phyloP scores from a whole-genome alignment of 1,140 invertebrate species.

The Araneus ventricosus region DNA sequence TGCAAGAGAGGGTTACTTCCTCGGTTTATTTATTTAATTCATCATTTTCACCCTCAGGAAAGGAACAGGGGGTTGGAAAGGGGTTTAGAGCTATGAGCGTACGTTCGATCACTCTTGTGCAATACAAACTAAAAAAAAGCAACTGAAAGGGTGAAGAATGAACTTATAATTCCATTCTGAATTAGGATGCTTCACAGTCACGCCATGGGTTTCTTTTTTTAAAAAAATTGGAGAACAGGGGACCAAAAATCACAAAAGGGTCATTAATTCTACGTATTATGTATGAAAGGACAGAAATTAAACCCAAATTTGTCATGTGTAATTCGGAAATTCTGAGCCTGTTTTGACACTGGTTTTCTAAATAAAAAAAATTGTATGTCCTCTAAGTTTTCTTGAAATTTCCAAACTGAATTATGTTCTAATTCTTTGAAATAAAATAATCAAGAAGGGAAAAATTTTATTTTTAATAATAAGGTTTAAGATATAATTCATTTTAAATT shows the following conservation, averaged over 20 bases:
- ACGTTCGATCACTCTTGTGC: conserved; percentile 15
- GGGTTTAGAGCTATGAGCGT: background rate
- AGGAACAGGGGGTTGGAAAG: conserved; percentile 12
- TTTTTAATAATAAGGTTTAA: no score
- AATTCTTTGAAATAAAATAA: no score
- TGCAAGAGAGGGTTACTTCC: conserved; percentile 36
- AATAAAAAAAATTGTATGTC: no score
- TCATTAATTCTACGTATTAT: conserved; percentile 26
- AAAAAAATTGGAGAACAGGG: background rate
- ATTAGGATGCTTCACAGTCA: conserved; percentile 10
- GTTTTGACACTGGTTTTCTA: background rate
- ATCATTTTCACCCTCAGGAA: conserved; percentile 56
- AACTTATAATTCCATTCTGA: conserved; percentile 69
- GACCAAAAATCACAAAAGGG: conserved; percentile 12
- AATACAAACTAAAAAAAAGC: conserved; percentile 16
- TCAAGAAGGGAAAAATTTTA: no score
- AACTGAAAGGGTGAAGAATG: conserved; percentile 65
- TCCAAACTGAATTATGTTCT: no score
- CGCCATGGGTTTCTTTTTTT: background rate
- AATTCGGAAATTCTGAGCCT: background rate
- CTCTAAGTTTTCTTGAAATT: no score
- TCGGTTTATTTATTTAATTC: conserved; percentile 69
- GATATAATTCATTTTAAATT: no score
- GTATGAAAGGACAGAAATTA: background rate
- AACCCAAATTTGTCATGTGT: conserved; percentile 35